phyloP scores from a whole-genome alignment of 2,888 invertebrate genomes.

The Diloba caeruleocephala region DNA sequence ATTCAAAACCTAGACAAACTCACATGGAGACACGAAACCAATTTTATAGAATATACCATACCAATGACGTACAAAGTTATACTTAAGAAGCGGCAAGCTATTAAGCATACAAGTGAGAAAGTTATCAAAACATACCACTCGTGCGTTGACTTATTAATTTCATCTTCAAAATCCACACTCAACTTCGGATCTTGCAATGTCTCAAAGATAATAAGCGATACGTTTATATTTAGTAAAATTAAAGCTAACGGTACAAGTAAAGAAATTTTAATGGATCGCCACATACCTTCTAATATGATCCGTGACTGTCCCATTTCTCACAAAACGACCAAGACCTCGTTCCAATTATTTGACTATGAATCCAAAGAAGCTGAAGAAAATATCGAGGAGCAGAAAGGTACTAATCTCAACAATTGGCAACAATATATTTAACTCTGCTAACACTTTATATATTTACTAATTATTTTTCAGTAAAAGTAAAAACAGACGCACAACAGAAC shows the following conservation, averaged over 20 bases:
- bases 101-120: conserved; percentile 23
- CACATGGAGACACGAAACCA: conserved; percentile 67
- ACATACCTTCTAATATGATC: conserved; percentile 2
- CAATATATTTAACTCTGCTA: not conserved
- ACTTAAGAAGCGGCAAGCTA: conserved; percentile 62
- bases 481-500: conserved; percentile 1
- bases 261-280: conserved; percentile 2
- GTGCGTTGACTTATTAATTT: conserved; percentile 73
- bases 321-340: conserved; percentile 34
- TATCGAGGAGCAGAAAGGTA: conserved; percentile 13
- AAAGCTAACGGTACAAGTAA: conserved; percentile 18
- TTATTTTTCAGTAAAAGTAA: conserved; percentile 36
- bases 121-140: conserved; percentile 76
- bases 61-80: conserved; percentile 80
- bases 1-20: conserved; percentile 76
- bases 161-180: conserved; percentile 55
- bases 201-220: conserved; percentile 71
- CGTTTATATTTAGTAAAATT: conserved; percentile 58
- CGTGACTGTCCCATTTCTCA: conserved; percentile 13
- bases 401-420: conserved; percentile 1
- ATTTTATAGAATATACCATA: conserved; percentile 72
- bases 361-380: conserved; percentile 8
- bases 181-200: conserved; percentile 64
- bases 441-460: not conserved
- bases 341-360: conserved; percentile 22